Conservation (phyloP, 2,797 vertebrate species). For the Sitta carolinensis region DNA sequence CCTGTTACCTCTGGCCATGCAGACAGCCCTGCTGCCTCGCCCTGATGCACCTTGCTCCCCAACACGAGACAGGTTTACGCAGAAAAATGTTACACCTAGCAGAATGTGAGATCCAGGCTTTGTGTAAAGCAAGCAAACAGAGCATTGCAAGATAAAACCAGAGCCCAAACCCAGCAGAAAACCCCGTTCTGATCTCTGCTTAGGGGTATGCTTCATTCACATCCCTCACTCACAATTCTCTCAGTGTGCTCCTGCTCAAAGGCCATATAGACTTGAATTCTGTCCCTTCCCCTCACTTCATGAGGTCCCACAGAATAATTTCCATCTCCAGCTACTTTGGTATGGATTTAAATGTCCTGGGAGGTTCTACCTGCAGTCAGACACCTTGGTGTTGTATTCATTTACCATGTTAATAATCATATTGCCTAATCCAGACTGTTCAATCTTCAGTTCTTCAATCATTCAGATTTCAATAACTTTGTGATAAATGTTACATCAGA, state of each 20-base stretch:
- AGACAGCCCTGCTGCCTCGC: background rate
- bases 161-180: fast-evolving
- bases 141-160: background rate
- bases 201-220: background rate
- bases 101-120: background rate
- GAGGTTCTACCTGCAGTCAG: background rate
- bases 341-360: background rate
- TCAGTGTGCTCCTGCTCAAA: background rate
- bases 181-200: background rate
- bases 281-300: background rate
- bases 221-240: background rate
- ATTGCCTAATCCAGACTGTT: background rate
- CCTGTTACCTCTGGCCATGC: background rate
- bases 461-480: background rate
- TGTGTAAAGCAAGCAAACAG: background rate
- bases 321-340: background rate
- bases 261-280: background rate
- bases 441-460: background rate
- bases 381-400: background rate
- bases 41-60: background rate
- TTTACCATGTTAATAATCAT: background rate
- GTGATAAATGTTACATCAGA: background rate
- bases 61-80: background rate
- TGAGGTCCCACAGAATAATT: background rate
- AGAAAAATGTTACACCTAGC: background rate